Conservation (phyloP, 2,888 invertebrate genomes). For the Eristalis pertinax region DNA sequence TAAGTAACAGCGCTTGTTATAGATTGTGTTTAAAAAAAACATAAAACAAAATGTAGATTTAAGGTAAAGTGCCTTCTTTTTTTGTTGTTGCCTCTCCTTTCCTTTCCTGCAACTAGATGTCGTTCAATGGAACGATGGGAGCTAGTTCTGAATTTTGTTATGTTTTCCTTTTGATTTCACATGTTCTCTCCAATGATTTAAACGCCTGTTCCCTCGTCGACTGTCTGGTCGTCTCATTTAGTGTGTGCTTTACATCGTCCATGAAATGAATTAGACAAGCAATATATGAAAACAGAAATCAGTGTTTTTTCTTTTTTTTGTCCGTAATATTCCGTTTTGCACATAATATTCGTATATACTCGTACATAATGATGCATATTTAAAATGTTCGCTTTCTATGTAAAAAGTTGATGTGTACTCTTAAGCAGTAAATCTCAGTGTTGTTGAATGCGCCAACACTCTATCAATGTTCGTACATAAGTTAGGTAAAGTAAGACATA, state of each 20-base stretch:
- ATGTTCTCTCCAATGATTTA: too few species aligned
- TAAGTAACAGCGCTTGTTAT: background rate
- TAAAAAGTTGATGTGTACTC: conserved; percentile 37
- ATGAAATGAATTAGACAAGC: background rate
- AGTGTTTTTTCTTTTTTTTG: background rate
- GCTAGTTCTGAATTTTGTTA: too few species aligned
- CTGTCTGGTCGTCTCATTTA: too few species aligned
- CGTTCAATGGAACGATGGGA: too few species aligned
- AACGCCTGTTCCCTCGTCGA: too few species aligned
- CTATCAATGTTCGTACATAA: conserved; percentile 41
- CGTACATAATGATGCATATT: background rate
- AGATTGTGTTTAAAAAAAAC: background rate
- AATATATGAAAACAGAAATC: background rate
- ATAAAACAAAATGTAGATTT: background rate
- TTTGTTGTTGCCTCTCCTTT: background rate
- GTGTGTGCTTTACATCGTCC: too few species aligned
- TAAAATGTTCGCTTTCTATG: conserved; percentile 28
- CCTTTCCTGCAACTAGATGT: background rate
- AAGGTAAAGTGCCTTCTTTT: background rate
- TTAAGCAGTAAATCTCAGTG: conserved; percentile 16
- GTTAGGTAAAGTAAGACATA: conserved; percentile 30
- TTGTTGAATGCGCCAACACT: conserved; percentile 41
- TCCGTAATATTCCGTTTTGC: background rate
- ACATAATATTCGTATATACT: background rate
- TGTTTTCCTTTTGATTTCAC: too few species aligned